phyloP scores from a whole-genome alignment of 2,113 vertebrate genomes.

The Aptenodytes forsteri region DNA sequence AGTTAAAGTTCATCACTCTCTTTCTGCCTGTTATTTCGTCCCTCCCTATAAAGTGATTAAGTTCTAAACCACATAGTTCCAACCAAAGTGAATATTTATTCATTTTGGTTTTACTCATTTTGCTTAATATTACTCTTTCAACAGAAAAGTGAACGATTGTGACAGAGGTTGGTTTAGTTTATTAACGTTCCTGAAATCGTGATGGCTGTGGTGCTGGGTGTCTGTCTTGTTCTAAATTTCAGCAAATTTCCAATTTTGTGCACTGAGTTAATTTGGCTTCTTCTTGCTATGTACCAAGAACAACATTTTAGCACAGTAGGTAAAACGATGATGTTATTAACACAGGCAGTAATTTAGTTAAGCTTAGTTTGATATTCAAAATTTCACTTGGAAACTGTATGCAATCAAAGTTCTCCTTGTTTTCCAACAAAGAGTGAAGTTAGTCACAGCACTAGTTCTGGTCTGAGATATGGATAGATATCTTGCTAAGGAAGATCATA shows the following conservation, averaged over 20 bases:
- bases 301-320: background rate
- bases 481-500: background rate
- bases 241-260: background rate
- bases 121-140: background rate
- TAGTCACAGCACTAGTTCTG: background rate
- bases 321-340: background rate
- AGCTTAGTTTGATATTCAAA: background rate
- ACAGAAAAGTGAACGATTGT: background rate
- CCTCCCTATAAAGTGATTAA: background rate
- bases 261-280: background rate
- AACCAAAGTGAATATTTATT: background rate
- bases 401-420: background rate
- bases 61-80: background rate
- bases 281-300: background rate
- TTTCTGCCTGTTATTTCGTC: background rate
- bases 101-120: background rate
- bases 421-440: background rate
- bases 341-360: background rate
- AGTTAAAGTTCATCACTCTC: background rate
- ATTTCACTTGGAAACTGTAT: background rate
- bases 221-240: background rate
- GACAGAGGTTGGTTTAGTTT: background rate
- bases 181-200: background rate
- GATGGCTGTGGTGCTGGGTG: background rate
- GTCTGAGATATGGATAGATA: background rate